Base-by-base conservation (phyloP, 2,113 vertebrate species). In the Pterocles burchelli region DNA sequence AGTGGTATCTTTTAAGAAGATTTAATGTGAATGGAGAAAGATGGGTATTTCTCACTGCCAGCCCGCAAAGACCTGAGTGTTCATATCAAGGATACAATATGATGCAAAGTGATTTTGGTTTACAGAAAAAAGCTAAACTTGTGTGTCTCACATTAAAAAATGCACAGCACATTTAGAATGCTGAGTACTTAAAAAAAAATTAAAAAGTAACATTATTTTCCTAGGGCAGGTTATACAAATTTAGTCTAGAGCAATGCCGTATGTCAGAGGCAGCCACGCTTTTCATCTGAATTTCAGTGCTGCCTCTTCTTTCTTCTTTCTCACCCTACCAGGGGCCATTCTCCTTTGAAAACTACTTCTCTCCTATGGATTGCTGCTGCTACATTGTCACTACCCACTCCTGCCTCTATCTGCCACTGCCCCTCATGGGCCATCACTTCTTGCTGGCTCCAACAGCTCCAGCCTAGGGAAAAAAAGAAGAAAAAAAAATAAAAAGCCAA, bases 351-450 rank as follows among this genome's bases (percentile, higher is more conserved):
- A 87, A 85, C 46, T 49, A 24, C 38, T 93, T 43, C n/a, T 75
- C 38, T 78, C 10, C 66, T 70, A 52, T 6, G 36, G 79, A 88
- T 82, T 72, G 41, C 33, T 92, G 83, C 59, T 72, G 63, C 54
- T 68, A 68, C 54, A 75, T 79, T 61, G 49, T 73, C 79, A 76
- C 59, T 36, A 51, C 9, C 67, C 75, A 49, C 79, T 95, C 75
- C 83, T 85, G 75, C 72, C 54, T 92, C 92, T 84, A 76, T 83
- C 87, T 94, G 92, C 87, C 33, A 17, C 67, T 63, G 62, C 52
- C 45, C 67, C 79, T 68, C 87, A 22, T 6, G 58, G 76, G 66
- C 84, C 84, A 68, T 76, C 38, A 25, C 29, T 76, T 68, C 67
- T 80, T 22, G 0, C 58, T 68, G 49, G 41, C 33, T 89, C 28